Percentiles rank a stretch among this genome's conserved stretches.
Conservation (phyloP, 2,888 invertebrate species). For the Heliconius hortense region DNA sequence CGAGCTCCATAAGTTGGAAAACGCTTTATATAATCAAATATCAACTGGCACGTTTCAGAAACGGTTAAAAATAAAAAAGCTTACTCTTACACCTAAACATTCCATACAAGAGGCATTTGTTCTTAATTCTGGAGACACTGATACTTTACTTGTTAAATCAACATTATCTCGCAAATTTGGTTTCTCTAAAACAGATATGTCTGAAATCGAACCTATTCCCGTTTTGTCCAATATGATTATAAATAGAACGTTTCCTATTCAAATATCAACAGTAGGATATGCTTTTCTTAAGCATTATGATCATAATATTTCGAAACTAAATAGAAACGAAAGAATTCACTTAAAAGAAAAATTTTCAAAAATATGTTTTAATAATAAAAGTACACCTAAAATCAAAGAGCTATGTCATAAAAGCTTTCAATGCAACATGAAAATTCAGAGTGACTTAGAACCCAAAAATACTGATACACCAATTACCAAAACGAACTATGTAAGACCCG, state of each 20-base stretch:
- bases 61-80: constrained; percentile 59
- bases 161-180: constrained; percentile 51
- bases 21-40: constrained; percentile 54
- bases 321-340: constrained; percentile 28
- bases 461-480: neutral
- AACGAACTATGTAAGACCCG: neutral
- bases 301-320: constrained; percentile 36
- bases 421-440: neutral
- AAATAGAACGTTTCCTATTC: constrained; percentile 60
- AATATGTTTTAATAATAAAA: neutral
- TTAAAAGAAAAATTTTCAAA: neutral
- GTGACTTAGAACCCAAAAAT: neutral
- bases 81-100: constrained; percentile 63
- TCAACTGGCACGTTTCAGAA: constrained; percentile 60
- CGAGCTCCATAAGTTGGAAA: constrained; percentile 56
- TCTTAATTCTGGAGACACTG: constrained; percentile 63
- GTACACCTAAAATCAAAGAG: neutral
- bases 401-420: constrained; percentile 13
- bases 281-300: constrained; percentile 49
- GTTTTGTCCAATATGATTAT: constrained; percentile 52
- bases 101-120: constrained; percentile 59
- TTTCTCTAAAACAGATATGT: constrained; percentile 45
- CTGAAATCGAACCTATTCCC: constrained; percentile 50
- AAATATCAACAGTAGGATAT: constrained; percentile 66
- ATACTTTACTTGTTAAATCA: constrained; percentile 57